Evolutionary conservation across 2,113 vertebrate species (phyloP), one percentile per base, ranked within the genome.

Genomic region (Megaceryle maxima): DNA sequence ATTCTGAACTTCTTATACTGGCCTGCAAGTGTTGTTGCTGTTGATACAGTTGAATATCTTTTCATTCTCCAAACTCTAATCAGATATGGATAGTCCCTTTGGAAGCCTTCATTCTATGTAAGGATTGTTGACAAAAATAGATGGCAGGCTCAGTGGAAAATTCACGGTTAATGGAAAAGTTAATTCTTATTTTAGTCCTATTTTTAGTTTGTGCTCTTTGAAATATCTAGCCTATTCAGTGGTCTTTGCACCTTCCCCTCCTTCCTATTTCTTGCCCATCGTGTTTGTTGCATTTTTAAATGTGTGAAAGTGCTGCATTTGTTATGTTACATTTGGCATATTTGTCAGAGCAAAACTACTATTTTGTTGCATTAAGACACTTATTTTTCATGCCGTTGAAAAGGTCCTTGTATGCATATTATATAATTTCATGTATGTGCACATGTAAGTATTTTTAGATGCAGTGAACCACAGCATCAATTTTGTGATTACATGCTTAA

Each of bases 241-340:
- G 25, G 3, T 39, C 39, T 72, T 79, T n/a, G 2, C 15, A 28
- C 4, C 19, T 6, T 3, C 20, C 11, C 20, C 0, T 1, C 5
- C 11, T 68, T 50, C 11, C 6, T 56, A 1, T 79, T 57, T 66
- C 64, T 46, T 83, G 20, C 77, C 48, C 2, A 0, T 39, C 13
- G 43, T 22, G 6, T 41, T 55, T 2, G 3, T 35, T 48, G 20
- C 9, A 13, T 22, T 90, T 78, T 82, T 70, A 75, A 66, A n/a
- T 16, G 16, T 0, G 1, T 28, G 19, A 39, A 66, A 55, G 31
- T 26, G 28, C 51, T 62, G 1, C 19, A 63, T 44, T 62, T 66
- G 21, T 56, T 21, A 43, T 59, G 51, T 56, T 82, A 18, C 21
- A 15, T 39, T 41, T 83, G n/a, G 16, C 5, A 1, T 41, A 41